phyloP scores from a whole-genome alignment of 1,140 invertebrate genomes.

The Scaptomyza hsui region DNA sequence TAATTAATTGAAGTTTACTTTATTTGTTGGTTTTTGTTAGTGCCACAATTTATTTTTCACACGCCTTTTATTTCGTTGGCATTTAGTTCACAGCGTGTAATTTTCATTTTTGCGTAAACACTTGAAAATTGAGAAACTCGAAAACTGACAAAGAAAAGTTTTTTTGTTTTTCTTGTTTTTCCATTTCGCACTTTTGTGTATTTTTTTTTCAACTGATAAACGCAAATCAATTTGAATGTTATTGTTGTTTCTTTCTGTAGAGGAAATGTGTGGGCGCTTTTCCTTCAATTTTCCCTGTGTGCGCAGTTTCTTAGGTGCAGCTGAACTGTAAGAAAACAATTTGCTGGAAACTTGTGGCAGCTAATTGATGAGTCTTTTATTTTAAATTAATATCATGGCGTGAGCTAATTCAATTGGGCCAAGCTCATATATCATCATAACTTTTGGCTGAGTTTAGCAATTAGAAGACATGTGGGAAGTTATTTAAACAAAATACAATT shows the following conservation, averaged over 20 bases:
- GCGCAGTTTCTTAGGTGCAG: slow-evolving; percentile 25
- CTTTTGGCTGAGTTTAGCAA: neutral
- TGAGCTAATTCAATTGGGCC: slow-evolving; percentile 14
- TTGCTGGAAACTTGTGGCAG: slow-evolving; percentile 22
- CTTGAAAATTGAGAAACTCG: slow-evolving; percentile 35
- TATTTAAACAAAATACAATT: too few relatives aligned
- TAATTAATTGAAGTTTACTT: slow-evolving; percentile 56
- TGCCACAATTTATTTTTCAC: slow-evolving; percentile 56
- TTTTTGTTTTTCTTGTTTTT: slow-evolving; percentile 17
- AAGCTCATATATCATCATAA: slow-evolving; percentile 17
- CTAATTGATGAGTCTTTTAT: slow-evolving; percentile 38
- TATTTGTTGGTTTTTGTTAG: slow-evolving; percentile 23
- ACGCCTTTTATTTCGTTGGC: slow-evolving; percentile 43
- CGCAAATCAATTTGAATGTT: slow-evolving; percentile 14
- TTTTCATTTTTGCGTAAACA: slow-evolving; percentile 50
- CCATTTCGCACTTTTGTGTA: slow-evolving; percentile 27
- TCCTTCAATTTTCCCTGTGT: slow-evolving; percentile 11
- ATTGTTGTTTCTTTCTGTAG: slow-evolving; percentile 2
- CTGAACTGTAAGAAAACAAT: slow-evolving; percentile 26
- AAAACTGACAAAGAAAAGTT: slow-evolving; percentile 23
- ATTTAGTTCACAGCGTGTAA: slow-evolving; percentile 48
- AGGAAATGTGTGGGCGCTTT: slow-evolving; percentile 34
- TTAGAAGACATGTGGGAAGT: neutral
- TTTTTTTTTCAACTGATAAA: slow-evolving; percentile 15
- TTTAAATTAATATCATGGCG: slow-evolving; percentile 25